Evolutionary conservation across 2,888 invertebrate species (phyloP), one percentile per base, ranked within the genome.

Genomic region (Helicoverpa assulta): DNA sequence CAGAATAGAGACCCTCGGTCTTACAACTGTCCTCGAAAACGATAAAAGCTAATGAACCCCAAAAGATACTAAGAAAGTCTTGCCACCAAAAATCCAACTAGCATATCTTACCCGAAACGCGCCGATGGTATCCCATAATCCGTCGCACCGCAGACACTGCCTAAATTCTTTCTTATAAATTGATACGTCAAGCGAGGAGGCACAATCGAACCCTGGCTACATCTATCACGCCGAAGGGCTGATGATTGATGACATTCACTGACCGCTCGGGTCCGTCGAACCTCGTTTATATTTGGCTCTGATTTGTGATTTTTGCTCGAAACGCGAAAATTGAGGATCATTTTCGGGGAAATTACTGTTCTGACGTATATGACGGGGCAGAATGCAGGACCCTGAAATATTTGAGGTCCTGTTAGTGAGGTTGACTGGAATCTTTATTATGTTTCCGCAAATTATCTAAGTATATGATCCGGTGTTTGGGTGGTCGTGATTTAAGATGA

Each of bases 121-220:
- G 51, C 29, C 50, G 10, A 52, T 62, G 86, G 86, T 88, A 80
- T 87, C 85, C 89, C 85, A 85, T 91, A 91, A 93, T 92, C 90
- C 87, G 84, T 52, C 67, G 67, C 33, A 10, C 80, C 82, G 75
- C 66, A 78, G 90, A 90, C 88, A 90, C 92, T 91, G 89, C 91
- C 92, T 91, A 90, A 89, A 92, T 93, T 92, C 92, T 92, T 93
- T 91, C 93, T 93, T 94, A 95, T 94, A 95, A 94, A 95, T 95
- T 94, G 94, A 93, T 94, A 92, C 91, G 94, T 93, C 93, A 89
- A 86, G 90, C 71, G 56, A 86, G 86, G 85, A 89, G 88, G 83
- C 86, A 88, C 91, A 93, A 94, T 94, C 94, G 93, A 91, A 88
- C 79, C 83, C 86, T 85, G 86, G 88, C 88, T 85, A 90, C 92